Evolutionary conservation across 2,888 invertebrate species (phyloP).

Genomic region (Acronicta aceris): DNA sequence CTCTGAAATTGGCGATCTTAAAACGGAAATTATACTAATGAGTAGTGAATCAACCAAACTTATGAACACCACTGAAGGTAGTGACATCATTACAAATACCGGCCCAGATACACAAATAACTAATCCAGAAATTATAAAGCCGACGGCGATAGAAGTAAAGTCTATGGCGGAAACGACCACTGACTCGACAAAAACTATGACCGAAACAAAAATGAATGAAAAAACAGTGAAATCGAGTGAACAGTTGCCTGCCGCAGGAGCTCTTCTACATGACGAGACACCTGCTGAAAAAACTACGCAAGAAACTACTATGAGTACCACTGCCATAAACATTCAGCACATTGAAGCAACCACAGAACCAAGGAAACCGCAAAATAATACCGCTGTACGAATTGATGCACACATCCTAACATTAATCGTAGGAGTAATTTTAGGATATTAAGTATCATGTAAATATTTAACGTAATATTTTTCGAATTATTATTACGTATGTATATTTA

Average conservation of each 20-base stretch:
- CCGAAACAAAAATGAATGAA: constrained; percentile 25
- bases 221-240: constrained; percentile 49
- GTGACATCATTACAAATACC: constrained; percentile 4
- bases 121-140: constrained; percentile 21
- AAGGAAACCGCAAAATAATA: constrained; percentile 55
- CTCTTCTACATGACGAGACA: constrained; percentile 74
- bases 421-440: constrained; percentile 40
- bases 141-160: constrained; percentile 21
- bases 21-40: constrained; percentile 53
- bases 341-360: constrained; percentile 37
- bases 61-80: constrained; percentile 10
- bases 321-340: constrained; percentile 22
- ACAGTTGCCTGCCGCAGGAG: constrained; percentile 73
- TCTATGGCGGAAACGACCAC: constrained; percentile 25
- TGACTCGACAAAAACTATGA: constrained; percentile 22
- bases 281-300: constrained; percentile 64
- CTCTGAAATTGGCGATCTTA: constrained; percentile 38
- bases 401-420: constrained; percentile 42
- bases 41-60: constrained; percentile 38
- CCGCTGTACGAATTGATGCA: constrained; percentile 35
- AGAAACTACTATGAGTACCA: constrained; percentile 54
- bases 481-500: too few species aligned
- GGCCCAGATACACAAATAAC: constrained; percentile 10
- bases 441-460: constrained; percentile 11
- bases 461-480: constrained; percentile 28